These are phyloP conservation scores for Prionace glauca DNA, from an alignment of 2,797 vertebrate genomes.

Conservation along the genomic window DNA sequence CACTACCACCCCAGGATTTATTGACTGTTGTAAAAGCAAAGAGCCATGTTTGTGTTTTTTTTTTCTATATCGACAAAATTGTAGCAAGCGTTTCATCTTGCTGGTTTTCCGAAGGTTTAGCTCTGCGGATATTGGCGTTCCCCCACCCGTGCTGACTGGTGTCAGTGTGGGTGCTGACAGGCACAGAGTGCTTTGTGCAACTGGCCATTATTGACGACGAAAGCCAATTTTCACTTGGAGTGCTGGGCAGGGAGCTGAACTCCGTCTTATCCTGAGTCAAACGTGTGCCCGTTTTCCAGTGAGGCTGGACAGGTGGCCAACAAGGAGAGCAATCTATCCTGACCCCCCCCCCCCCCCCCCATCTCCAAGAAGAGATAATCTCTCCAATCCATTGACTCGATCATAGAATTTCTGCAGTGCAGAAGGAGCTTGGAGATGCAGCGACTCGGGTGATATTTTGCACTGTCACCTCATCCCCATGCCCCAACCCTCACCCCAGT, in stretches of 20 bases:
- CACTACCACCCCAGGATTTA: background rate
- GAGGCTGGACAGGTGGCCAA: background rate
- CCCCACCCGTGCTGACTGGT: background rate
- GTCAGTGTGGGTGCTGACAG: background rate
- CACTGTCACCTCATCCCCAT: too few relatives aligned
- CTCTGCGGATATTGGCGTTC: background rate
- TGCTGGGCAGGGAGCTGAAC: background rate
- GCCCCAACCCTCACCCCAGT: too few relatives aligned
- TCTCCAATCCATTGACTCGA: background rate
- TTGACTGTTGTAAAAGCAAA: background rate
- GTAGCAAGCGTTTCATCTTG: background rate
- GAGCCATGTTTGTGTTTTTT: background rate
- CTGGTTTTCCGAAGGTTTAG: background rate
- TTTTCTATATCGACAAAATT: background rate
- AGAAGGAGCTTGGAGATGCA: too few relatives aligned
- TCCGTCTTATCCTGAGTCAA: background rate
- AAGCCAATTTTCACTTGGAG: background rate
- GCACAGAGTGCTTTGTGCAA: background rate
- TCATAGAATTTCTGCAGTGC: too few relatives aligned
- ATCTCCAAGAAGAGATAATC: background rate
- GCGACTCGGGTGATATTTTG: background rate
- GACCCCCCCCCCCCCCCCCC: background rate
- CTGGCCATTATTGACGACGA: background rate
- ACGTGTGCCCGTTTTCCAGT: background rate
- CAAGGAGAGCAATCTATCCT: background rate